Base-by-base conservation (phyloP, 1,140 invertebrate genomes). In the Geopemphigus sp. region DNA sequence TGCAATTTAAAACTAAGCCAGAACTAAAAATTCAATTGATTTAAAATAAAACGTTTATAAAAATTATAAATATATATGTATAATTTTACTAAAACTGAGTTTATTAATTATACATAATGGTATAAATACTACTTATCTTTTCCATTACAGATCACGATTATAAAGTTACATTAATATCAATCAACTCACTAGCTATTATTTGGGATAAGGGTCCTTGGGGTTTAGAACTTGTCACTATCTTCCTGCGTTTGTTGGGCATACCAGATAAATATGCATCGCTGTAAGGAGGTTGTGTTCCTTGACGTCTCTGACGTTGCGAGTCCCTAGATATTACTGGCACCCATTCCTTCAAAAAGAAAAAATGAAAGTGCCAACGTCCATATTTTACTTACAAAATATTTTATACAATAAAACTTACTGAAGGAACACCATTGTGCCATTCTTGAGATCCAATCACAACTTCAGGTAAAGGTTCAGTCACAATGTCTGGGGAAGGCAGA, bases 261-360 rank as follows among this genome's bases (percentile, higher is more conserved):
- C 91, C 91, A 26, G 90, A 90, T 53, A 95, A 86, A 84, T 95
- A 95, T n/a, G 92, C 92, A 86, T 95, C 93, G 82, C 92, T 94
- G 82, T 92, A 91, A 11, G 90, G 89, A 8, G 86, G 82, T 76
- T 89, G 86, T 12, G 85, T 83, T 32, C 84, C 84, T 80, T 88
- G 89, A 81, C 90, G 86, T 82, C 90, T 85, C 83, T 93, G 92
- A 59, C 89, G 86, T 81, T 91, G 88, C 32, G 90, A 85, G 84
- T 95, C 93, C 24, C 90, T 87, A 11, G 90, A 89, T 72, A 95
- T 94, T 70, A 94, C 90, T 5, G 93, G 93, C 26, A 95, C 89
- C 93, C 93, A 95, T 63, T 93, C 91, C 91, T 92, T 81, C 81
- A 80, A 82, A 68, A 80, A 56, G n/a, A 83, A 10, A 70, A 72